phyloP scores from a whole-genome alignment of 2,888 invertebrate genomes.

The Beris chalybata region DNA sequence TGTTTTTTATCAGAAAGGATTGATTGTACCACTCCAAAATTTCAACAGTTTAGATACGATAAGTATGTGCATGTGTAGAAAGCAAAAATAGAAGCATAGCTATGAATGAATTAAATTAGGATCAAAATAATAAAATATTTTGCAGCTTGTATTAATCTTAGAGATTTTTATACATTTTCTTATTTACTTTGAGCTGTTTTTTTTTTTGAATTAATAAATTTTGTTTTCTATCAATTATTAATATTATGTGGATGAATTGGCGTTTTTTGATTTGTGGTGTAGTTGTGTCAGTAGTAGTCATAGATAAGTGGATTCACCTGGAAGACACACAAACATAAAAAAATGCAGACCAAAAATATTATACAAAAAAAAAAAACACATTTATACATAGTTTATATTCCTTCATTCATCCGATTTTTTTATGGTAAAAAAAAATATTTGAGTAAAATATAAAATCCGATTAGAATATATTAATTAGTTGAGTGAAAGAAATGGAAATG shows the following conservation, averaged over 20 bases:
- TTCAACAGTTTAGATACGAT: no score
- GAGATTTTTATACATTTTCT: background rate
- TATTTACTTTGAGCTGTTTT: background rate
- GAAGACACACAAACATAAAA: slow-evolving; percentile 38
- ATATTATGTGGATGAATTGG: slow-evolving; percentile 14
- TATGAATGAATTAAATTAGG: no score
- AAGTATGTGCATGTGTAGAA: no score
- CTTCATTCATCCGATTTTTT: background rate
- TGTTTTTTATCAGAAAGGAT: no score
- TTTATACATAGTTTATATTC: background rate
- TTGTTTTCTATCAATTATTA: background rate
- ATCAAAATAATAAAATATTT: slow-evolving; percentile 7
- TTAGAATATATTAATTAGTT: background rate
- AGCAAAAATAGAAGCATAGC: no score
- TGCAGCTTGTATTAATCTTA: background rate
- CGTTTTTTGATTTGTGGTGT: slow-evolving; percentile 31
- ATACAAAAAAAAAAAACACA: background rate
- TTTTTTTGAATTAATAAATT: background rate
- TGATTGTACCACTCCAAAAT: no score
- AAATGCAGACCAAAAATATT: slow-evolving; percentile 16
- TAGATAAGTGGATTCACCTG: slow-evolving; percentile 42
- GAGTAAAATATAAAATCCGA: no score
- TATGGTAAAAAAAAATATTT: no score
- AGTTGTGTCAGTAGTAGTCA: slow-evolving; percentile 39
- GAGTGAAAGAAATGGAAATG: no score